Conservation (phyloP, 2,888 invertebrate genomes). For the Cynaeus angustus region DNA sequence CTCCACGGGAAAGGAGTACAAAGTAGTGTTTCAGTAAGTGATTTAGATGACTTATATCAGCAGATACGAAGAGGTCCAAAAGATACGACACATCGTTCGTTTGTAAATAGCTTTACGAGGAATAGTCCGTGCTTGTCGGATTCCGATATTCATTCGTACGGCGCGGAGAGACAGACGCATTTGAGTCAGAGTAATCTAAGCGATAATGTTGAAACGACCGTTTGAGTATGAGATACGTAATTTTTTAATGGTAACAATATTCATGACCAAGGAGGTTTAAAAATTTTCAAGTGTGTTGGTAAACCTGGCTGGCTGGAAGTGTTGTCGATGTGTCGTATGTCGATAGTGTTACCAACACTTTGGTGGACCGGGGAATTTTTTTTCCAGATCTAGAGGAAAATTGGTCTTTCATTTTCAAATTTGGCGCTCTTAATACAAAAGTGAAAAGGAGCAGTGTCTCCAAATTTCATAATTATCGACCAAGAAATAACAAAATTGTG, state of each 20-base stretch:
- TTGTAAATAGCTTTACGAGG: constrained; percentile 51
- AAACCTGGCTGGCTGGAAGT: too few relatives aligned
- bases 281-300: too few relatives aligned
- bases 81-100: constrained; percentile 21
- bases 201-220: constrained; percentile 49
- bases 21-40: constrained; percentile 75
- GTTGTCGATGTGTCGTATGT: too few relatives aligned
- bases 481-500: too few relatives aligned
- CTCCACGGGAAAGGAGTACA: constrained; percentile 70
- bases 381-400: too few relatives aligned
- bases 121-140: constrained; percentile 66
- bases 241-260: not conserved
- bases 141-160: constrained; percentile 64
- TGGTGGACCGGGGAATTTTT: too few relatives aligned
- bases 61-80: constrained; percentile 75
- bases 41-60: constrained; percentile 82
- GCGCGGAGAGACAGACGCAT: constrained; percentile 8
- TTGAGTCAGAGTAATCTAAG: constrained; percentile 39
- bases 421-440: too few relatives aligned
- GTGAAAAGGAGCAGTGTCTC: too few relatives aligned
- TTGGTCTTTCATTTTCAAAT: too few relatives aligned
- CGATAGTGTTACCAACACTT: too few relatives aligned
- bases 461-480: too few relatives aligned
- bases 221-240: constrained; percentile 26
- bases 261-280: too few relatives aligned